Conservation (phyloP, 1,140 invertebrate species). For the Laodelphax striatellus region DNA sequence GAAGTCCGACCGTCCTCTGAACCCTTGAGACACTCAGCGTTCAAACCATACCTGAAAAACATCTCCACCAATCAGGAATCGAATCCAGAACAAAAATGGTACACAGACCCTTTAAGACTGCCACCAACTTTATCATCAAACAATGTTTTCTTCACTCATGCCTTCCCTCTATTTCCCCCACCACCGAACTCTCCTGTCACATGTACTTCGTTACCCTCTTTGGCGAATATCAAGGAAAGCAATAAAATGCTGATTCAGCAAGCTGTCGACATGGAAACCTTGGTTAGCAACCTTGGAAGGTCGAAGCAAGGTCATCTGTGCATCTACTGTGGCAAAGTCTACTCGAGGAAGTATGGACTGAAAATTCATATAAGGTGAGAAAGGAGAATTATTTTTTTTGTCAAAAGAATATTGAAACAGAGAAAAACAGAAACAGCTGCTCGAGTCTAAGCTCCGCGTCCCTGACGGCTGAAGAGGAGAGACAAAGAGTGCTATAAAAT, state of each 20-base stretch:
- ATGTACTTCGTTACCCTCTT: too few relatives aligned
- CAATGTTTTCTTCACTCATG: slow-evolving; percentile 1
- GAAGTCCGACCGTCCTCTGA: slow-evolving; percentile 13
- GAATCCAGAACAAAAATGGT: background rate
- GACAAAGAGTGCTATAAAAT: too few relatives aligned
- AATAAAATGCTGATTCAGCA: slow-evolving; percentile 7
- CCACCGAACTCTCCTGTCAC: too few relatives aligned
- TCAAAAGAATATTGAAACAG: too few relatives aligned
- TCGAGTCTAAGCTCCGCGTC: too few relatives aligned
- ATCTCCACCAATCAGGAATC: too few relatives aligned
- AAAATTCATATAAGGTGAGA: slow-evolving; percentile 75
- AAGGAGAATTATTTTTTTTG: too few relatives aligned
- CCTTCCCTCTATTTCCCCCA: background rate
- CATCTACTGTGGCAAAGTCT: slow-evolving; percentile 78
- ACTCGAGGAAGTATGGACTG: slow-evolving; percentile 82
- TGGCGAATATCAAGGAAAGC: too few relatives aligned
- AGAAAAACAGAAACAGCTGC: too few relatives aligned
- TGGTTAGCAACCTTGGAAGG: slow-evolving; percentile 69
- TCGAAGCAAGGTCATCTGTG: slow-evolving; percentile 67
- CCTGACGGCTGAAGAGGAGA: too few relatives aligned
- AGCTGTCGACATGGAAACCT: slow-evolving; percentile 54
- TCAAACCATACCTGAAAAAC: slow-evolving; percentile 31
- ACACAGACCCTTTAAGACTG: slow-evolving; percentile 15
- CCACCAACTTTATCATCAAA: background rate
- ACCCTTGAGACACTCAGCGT: slow-evolving; percentile 29